These are phyloP conservation scores for Agrilus planipennis DNA, from an alignment of 1,140 invertebrate genomes.

Conservation along the genomic window DNA sequence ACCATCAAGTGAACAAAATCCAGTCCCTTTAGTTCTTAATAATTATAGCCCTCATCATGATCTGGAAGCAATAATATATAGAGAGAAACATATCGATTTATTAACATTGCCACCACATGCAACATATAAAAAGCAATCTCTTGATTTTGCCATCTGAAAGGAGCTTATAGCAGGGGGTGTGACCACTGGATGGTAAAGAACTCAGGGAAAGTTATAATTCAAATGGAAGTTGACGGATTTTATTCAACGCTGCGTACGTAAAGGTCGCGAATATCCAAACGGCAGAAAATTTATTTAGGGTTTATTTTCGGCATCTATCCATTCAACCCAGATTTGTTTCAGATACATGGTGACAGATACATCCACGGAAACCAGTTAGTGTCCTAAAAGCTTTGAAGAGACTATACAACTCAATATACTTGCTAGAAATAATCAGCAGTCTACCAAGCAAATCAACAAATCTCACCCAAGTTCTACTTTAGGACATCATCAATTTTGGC, in stretches of 20 bases:
- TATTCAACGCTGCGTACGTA: conserved; percentile 10
- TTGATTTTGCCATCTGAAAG: conserved; percentile 7
- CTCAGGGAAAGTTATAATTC: conserved; percentile 7
- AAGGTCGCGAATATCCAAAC: conserved; percentile 8
- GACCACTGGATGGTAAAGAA: conserved; percentile 11
- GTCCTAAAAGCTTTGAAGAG: too few species aligned
- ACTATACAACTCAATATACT: too few species aligned
- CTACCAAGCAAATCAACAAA: too few species aligned
- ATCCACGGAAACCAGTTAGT: too few species aligned
- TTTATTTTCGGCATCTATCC: conserved; percentile 4
- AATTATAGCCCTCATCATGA: conserved; percentile 6
- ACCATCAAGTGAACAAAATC: conserved; percentile 1
- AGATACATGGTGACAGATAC: conserved; percentile 4
- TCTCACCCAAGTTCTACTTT: too few species aligned
- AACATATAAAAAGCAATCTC: conserved; percentile 6
- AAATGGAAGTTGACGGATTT: conserved; percentile 3
- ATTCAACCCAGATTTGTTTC: conserved; percentile 5
- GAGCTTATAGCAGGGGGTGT: conserved; percentile 3
- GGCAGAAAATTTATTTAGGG: conserved; percentile 5
- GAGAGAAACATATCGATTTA: conserved; percentile 7
- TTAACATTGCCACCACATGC: conserved; percentile 7
- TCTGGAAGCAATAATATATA: conserved; percentile 4
- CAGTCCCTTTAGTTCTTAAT: conserved; percentile 5
- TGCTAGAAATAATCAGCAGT: too few species aligned
- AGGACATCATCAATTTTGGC: too few species aligned